Evolutionary conservation across 1,140 invertebrate genomes (phyloP).

Genomic region (Psilanteris sp.): DNA sequence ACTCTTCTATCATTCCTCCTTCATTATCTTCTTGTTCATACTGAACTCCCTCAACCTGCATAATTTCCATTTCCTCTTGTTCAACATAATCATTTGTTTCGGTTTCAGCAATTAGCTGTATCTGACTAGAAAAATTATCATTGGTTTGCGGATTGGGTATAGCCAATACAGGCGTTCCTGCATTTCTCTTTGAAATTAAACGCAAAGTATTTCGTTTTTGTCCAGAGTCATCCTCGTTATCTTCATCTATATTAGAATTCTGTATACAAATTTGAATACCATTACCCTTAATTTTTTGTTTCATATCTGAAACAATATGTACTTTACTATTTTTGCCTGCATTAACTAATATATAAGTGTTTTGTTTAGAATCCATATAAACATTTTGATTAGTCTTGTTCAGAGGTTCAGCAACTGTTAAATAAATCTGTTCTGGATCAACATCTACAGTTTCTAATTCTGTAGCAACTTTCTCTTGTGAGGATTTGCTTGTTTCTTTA

Average conservation of each 20-base stretch:
- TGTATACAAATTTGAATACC: constrained; percentile 44
- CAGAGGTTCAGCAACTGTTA: constrained; percentile 66
- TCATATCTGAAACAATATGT: constrained; percentile 28
- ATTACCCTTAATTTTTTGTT: constrained; percentile 23
- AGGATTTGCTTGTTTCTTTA: constrained; percentile 15
- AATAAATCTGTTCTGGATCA: constrained; percentile 66
- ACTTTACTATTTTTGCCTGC: constrained; percentile 36
- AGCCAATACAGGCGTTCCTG: constrained; percentile 69
- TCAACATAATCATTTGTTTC: constrained; percentile 23
- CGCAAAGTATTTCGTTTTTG: constrained; percentile 67
- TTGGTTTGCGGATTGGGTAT: constrained; percentile 71
- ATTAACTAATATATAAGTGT: constrained; percentile 57
- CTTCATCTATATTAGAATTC: neutral
- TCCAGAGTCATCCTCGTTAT: neutral
- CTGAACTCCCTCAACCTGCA: constrained; percentile 59
- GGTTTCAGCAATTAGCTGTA: constrained; percentile 53
- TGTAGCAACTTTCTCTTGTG: neutral
- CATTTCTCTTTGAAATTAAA: constrained; percentile 73
- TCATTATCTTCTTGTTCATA: constrained; percentile 65
- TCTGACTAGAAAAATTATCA: constrained; percentile 71
- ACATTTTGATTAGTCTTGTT: constrained; percentile 47
- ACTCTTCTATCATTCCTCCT: constrained; percentile 61
- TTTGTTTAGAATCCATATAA: constrained; percentile 22
- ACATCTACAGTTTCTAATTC: neutral
- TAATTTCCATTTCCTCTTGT: constrained; percentile 47